A percentile compares a stretch with the other conserved stretches of the same genome.
These are phyloP conservation scores for Glaucidium brasilianum DNA, from an alignment of 2,113 vertebrate species.

Conservation along the genomic window DNA sequence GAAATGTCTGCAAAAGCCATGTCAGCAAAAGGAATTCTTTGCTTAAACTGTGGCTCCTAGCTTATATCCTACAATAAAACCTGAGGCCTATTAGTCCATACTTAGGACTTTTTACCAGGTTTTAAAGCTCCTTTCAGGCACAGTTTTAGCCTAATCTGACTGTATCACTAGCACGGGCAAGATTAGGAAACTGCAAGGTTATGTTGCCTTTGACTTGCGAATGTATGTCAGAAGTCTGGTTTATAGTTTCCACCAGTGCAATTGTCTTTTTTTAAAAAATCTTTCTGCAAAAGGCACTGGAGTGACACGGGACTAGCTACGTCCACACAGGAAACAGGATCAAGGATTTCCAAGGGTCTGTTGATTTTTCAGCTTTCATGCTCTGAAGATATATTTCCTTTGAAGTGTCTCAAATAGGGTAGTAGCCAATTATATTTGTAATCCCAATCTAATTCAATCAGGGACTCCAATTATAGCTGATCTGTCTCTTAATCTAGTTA, in stretches of 20 bases:
- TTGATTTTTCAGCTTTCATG: constrained; percentile 51
- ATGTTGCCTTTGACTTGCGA: not conserved
- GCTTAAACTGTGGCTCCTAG: not conserved
- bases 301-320: not conserved
- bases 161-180: not conserved
- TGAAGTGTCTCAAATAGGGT: constrained; percentile 38
- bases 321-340: not conserved
- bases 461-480: constrained; percentile 41
- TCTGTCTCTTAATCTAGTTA: constrained; percentile 56
- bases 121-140: constrained; percentile 25
- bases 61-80: constrained; percentile 29
- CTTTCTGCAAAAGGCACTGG: not conserved
- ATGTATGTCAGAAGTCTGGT: not conserved
- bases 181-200: not conserved
- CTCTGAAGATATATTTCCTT: constrained; percentile 43
- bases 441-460: constrained; percentile 63
- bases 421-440: constrained; percentile 62
- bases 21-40: constrained; percentile 28
- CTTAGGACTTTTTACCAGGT: not conserved
- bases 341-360: constrained; percentile 16
- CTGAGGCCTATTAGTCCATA: not conserved
- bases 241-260: not conserved
- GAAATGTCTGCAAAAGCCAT: constrained; percentile 42
- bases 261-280: not conserved
- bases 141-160: constrained; percentile 17